A percentile compares a stretch with the other conserved stretches of the same genome.
These are phyloP conservation scores for Syndactyla subalaris DNA, from an alignment of 2,797 vertebrate species.

Conservation along the genomic window DNA sequence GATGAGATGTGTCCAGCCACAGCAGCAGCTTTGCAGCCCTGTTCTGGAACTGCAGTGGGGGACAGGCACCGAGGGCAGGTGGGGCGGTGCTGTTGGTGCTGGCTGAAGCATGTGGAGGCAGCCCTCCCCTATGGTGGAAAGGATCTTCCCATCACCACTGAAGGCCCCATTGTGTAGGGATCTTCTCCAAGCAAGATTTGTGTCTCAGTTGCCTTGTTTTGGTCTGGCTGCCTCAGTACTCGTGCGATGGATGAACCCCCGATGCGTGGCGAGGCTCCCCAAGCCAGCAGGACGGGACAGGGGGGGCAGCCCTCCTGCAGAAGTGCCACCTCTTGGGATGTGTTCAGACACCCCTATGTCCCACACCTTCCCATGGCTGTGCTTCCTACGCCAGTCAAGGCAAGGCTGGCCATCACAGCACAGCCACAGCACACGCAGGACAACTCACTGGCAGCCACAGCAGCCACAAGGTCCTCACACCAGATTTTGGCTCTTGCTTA, in stretches of 20 bases:
- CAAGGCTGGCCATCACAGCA: accelerated
- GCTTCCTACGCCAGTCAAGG: neutral
- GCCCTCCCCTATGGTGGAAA: neutral
- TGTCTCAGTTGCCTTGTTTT: neutral
- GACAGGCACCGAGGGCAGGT: accelerated
- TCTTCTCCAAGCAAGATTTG: neutral
- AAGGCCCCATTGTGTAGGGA: accelerated
- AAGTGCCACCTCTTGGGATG: neutral
- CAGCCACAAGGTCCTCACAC: accelerated
- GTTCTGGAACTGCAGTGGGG: accelerated
- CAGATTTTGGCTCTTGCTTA: accelerated
- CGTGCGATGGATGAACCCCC: accelerated
- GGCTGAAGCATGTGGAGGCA: neutral
- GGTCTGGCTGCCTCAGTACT: accelerated
- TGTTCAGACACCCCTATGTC: neutral
- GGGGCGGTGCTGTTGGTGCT: too few relatives aligned
- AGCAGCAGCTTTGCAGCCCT: neutral
- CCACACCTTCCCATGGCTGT: neutral
- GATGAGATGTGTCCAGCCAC: neutral
- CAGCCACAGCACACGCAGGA: accelerated
- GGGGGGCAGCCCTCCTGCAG: neutral
- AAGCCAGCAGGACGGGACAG: neutral
- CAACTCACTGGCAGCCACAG: accelerated
- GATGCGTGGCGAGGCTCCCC: accelerated
- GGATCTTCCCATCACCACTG: neutral